These are phyloP conservation scores for Epirrita christyi DNA, from an alignment of 2,888 invertebrate genomes.

Conservation along the genomic window DNA sequence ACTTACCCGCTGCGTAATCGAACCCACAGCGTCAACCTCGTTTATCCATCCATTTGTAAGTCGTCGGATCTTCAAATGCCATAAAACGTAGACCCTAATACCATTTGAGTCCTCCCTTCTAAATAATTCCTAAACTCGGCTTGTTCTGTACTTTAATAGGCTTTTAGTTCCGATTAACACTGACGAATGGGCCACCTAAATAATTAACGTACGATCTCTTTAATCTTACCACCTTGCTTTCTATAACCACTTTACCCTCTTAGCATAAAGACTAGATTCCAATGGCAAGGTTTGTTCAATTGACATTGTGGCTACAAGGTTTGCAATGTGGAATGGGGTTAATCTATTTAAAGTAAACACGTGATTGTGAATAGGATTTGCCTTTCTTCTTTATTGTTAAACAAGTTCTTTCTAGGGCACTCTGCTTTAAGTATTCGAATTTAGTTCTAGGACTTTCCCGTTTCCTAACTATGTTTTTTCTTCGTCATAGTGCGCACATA, in stretches of 20 bases:
- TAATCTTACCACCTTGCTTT: slow-evolving; percentile 13
- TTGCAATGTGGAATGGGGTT: slow-evolving; percentile 46
- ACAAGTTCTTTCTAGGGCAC: not conserved
- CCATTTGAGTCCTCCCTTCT: slow-evolving; percentile 12
- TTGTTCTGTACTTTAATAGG: slow-evolving; percentile 40
- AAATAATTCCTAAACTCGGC: slow-evolving; percentile 21
- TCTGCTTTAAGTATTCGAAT: too few relatives aligned
- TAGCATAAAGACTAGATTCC: slow-evolving; percentile 21
- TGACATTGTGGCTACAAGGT: slow-evolving; percentile 38
- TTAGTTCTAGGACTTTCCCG: too few relatives aligned
- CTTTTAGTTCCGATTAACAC: slow-evolving; percentile 49
- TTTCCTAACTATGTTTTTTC: too few relatives aligned
- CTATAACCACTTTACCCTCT: slow-evolving; percentile 17
- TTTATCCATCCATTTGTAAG: not conserved
- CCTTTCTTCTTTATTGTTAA: not conserved
- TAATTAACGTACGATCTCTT: slow-evolving; percentile 45
- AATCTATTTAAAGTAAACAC: slow-evolving; percentile 49
- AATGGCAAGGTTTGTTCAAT: slow-evolving; percentile 18
- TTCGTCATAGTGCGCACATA: too few relatives aligned
- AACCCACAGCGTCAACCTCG: not conserved
- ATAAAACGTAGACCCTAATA: slow-evolving; percentile 11
- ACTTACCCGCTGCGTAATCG: not conserved
- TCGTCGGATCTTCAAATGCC: not conserved
- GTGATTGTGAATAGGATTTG: slow-evolving; percentile 27
- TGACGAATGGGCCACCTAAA: slow-evolving; percentile 51